These are phyloP conservation scores for Epistrophella euchroma DNA, from an alignment of 2,888 invertebrate genomes.

Conservation along the genomic window DNA sequence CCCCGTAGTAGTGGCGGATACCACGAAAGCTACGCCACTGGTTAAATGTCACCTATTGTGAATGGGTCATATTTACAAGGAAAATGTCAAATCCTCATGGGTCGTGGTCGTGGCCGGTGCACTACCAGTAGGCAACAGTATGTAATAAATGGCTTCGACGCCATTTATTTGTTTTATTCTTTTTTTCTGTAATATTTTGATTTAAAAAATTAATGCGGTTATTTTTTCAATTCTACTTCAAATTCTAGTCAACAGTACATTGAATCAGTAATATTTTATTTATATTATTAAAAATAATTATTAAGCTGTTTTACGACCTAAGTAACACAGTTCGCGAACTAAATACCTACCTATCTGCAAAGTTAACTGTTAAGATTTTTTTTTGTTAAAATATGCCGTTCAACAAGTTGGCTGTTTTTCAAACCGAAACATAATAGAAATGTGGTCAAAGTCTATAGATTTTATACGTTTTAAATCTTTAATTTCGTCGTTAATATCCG, in stretches of 20 bases:
- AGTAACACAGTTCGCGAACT: not conserved
- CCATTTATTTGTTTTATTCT: not conserved
- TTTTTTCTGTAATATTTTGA: not conserved
- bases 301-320: not conserved
- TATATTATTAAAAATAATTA: not conserved
- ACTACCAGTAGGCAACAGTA: too few species aligned
- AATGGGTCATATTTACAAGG: not conserved
- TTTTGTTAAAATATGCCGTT: not conserved
- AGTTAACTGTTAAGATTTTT: not conserved
- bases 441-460: conserved; percentile 10
- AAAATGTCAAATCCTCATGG: not conserved
- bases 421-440: not conserved
- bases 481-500: conserved; percentile 5
- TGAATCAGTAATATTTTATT: not conserved
- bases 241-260: not conserved
- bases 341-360: not conserved
- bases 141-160: not conserved
- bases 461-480: conserved; percentile 5
- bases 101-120: too few species aligned
- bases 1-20: too few species aligned
- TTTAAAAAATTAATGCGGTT: too few species aligned
- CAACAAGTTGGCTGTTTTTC: not conserved
- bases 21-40: too few species aligned
- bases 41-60: too few species aligned
- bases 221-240: too few species aligned